Conservation (phyloP, 2,797 vertebrate species). For the Champsocephalus gunnari region DNA sequence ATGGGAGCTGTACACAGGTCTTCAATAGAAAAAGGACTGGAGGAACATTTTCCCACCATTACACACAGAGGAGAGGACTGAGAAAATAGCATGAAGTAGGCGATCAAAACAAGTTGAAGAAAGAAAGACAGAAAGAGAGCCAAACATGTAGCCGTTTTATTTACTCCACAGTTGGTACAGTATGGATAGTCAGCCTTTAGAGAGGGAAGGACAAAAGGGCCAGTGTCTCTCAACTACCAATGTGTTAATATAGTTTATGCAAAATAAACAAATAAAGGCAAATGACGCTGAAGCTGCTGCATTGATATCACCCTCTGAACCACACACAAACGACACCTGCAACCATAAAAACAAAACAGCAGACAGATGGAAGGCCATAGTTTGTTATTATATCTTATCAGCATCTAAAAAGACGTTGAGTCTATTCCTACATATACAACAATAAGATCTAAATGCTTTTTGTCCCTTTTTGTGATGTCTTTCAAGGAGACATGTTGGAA, state of each 20-base stretch:
- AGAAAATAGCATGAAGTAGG: conserved; percentile 32
- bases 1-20: conserved; percentile 63
- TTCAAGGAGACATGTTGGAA: not conserved
- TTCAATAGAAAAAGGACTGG: conserved; percentile 47
- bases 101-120: conserved; percentile 21
- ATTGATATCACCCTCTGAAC: conserved; percentile 5
- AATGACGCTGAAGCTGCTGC: not conserved
- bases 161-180: not conserved
- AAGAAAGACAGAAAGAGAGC: conserved; percentile 29
- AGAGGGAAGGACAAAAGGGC: not conserved
- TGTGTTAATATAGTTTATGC: conserved; percentile 23
- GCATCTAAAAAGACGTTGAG: not conserved
- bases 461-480: not conserved
- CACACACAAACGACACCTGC: conserved; percentile 14
- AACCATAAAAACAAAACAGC: conserved; percentile 23
- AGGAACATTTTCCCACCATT: conserved; percentile 77
- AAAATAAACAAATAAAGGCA: conserved; percentile 44
- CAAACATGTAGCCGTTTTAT: conserved; percentile 14
- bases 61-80: conserved; percentile 51
- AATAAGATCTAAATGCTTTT: not conserved
- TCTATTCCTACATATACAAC: not conserved
- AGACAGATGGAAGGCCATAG: conserved; percentile 1
- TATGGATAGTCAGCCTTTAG: not conserved
- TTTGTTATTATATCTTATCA: not conserved
- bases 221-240: not conserved